Conservation (phyloP, 1,140 invertebrate species). For the Orchestia grillus region DNA sequence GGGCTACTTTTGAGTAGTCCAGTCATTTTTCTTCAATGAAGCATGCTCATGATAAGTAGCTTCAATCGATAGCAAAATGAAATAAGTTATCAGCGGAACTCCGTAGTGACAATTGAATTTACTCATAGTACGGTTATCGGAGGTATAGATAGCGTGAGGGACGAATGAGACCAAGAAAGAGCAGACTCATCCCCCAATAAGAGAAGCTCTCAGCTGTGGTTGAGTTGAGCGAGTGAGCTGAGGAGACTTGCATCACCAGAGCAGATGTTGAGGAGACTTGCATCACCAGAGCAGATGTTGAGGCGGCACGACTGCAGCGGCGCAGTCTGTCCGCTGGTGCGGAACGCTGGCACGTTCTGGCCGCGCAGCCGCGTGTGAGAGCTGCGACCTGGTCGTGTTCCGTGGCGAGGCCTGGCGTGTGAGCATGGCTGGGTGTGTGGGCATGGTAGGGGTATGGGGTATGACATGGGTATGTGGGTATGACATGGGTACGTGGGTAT, state of each 20-base stretch:
- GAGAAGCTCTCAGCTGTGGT: too few relatives aligned
- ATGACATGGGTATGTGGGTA: not conserved
- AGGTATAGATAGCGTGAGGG: not conserved
- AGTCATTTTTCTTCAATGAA: not conserved
- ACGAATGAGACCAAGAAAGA: too few relatives aligned
- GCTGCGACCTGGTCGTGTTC: too few relatives aligned
- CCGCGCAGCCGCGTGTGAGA: too few relatives aligned
- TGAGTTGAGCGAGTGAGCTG: too few relatives aligned
- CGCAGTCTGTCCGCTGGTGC: not conserved
- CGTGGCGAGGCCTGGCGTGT: too few relatives aligned
- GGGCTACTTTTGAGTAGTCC: not conserved
- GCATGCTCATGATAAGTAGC: not conserved
- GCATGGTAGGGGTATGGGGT: too few relatives aligned
- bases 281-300: not conserved
- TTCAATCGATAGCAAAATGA: too few relatives aligned
- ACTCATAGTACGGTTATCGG: not conserved
- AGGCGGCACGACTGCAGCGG: not conserved
- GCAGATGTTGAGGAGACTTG: not conserved
- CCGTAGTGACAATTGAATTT: not conserved
- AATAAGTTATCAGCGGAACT: too few relatives aligned
- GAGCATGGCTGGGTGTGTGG: too few relatives aligned
- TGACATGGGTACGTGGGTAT: not conserved
- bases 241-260: not conserved
- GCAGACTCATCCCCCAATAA: too few relatives aligned
- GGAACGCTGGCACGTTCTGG: not conserved